phyloP scores from a whole-genome alignment of 1,140 invertebrate genomes.

The Stratiolaelaps scimitus region DNA sequence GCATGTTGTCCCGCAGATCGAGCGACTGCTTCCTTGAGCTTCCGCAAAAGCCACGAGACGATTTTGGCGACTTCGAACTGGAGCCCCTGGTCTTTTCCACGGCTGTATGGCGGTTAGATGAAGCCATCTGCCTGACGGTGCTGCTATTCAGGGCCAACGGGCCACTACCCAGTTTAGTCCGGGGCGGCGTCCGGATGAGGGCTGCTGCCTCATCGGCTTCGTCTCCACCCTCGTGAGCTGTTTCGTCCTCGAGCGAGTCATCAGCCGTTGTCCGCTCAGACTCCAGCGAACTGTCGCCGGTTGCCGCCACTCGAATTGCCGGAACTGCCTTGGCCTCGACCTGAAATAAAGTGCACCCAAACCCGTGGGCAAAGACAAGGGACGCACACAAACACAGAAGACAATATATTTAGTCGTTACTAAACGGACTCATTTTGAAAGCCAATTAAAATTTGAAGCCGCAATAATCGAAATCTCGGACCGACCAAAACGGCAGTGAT shows the following conservation, averaged over 20 bases:
- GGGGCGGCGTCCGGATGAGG: slow-evolving; percentile 19
- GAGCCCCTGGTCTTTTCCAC: neutral
- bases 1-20: neutral
- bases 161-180: no score
- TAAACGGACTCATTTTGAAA: no score
- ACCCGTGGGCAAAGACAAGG: no score
- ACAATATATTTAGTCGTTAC: no score
- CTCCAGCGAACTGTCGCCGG: slow-evolving; percentile 27
- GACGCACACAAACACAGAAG: no score
- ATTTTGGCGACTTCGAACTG: slow-evolving; percentile 27
- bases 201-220: slow-evolving; percentile 24
- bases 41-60: neutral
- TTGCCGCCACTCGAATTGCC: slow-evolving; percentile 27
- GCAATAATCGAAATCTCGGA: no score
- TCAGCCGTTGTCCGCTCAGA: slow-evolving; percentile 18
- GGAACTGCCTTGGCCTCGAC: slow-evolving; percentile 27
- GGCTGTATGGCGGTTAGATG: neutral
- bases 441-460: no score
- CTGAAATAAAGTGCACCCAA: slow-evolving; percentile 2
- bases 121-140: no score
- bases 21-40: neutral
- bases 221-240: slow-evolving; percentile 23
- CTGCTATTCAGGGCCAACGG: no score
- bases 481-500: no score
- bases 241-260: slow-evolving; percentile 18